These are phyloP conservation scores for Eupithecia insigniata DNA, from an alignment of 2,888 invertebrate species.

Conservation along the genomic window DNA sequence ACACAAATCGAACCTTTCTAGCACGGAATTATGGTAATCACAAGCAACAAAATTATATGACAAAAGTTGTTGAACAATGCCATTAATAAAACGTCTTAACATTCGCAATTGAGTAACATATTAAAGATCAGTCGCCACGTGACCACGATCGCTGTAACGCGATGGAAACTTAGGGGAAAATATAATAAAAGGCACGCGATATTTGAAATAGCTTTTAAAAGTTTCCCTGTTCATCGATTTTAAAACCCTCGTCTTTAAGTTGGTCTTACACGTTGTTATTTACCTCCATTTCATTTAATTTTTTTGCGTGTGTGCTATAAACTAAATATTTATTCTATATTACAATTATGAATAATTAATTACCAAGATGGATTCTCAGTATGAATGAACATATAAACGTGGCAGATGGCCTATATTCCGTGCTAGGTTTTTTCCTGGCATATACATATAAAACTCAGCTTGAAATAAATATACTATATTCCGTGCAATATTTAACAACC, in stretches of 20 bases:
- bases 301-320: not conserved
- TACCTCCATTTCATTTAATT: not conserved
- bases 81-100: not conserved
- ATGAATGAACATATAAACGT: not conserved
- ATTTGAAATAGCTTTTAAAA: not conserved
- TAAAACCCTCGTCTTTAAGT: not conserved
- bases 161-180: too few species aligned
- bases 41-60: not conserved
- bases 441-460: constrained; percentile 32
- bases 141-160: too few species aligned
- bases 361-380: not conserved
- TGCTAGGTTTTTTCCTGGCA: constrained; percentile 30
- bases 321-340: not conserved
- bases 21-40: constrained; percentile 14
- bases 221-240: not conserved
- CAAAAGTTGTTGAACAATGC: not conserved
- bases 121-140: too few species aligned
- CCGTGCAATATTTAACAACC: constrained; percentile 49
- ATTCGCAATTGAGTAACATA: too few species aligned
- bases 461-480: constrained; percentile 51
- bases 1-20: constrained; percentile 13
- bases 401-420: constrained; percentile 6
- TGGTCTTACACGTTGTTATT: not conserved
- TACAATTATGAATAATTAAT: not conserved
- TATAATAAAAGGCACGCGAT: too few species aligned